Conservation (phyloP, 2,113 vertebrate species). For the Oreocharis arfaki region DNA sequence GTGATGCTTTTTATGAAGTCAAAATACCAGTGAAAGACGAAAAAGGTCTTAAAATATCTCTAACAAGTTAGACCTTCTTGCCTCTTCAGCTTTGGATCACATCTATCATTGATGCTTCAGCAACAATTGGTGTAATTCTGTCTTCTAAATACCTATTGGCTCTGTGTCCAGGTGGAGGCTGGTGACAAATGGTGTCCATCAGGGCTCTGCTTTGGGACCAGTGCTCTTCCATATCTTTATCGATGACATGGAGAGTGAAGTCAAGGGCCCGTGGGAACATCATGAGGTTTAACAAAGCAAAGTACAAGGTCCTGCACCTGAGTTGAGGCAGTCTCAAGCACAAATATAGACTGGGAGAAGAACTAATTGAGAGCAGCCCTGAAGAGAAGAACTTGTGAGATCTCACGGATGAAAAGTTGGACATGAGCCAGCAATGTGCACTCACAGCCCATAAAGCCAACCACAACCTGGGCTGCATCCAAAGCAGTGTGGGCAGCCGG, state of each 20-base stretch:
- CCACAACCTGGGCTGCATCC: neutral
- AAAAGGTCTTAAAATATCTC: neutral
- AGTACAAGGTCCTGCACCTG: neutral
- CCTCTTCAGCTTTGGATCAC: neutral
- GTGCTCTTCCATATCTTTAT: neutral
- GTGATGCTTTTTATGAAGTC: neutral
- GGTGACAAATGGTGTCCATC: neutral
- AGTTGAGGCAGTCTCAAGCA: neutral
- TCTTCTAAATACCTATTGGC: neutral
- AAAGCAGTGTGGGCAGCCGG: neutral
- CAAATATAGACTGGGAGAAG: neutral
- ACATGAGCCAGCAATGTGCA: accelerated
- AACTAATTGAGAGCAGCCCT: neutral
- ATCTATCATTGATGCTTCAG: neutral
- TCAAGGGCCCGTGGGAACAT: neutral
- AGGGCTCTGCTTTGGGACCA: neutral
- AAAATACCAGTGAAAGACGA: neutral
- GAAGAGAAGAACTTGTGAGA: neutral
- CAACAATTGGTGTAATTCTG: neutral
- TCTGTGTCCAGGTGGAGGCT: neutral
- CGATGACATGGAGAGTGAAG: neutral
- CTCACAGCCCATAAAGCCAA: neutral
- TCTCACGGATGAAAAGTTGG: neutral
- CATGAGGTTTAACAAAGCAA: neutral
- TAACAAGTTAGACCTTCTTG: neutral